A percentile compares a stretch with the other conserved stretches of the same genome.
These are phyloP conservation scores for Macrobrachium nipponense DNA, from an alignment of 1,140 invertebrate species.

Conservation along the genomic window DNA sequence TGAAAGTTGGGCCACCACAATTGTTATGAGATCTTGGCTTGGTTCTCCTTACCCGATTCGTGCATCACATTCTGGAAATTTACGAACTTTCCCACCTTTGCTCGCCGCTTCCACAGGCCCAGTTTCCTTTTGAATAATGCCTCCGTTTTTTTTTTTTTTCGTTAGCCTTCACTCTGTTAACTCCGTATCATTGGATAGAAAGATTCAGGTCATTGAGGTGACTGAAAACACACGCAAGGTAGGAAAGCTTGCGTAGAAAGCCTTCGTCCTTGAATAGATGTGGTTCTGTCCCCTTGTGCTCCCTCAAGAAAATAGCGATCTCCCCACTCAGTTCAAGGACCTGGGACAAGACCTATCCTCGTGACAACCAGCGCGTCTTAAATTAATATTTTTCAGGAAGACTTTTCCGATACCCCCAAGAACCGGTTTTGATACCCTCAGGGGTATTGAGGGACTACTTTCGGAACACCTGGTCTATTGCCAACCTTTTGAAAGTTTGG, in stretches of 20 bases:
- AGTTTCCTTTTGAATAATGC: constrained; percentile 29
- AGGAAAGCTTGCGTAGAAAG: neutral
- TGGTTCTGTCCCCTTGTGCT: neutral
- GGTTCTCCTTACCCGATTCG: constrained; percentile 18
- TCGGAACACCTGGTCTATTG: too few species aligned
- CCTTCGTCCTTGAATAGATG: neutral
- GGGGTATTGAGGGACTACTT: too few species aligned
- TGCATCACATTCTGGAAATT: constrained; percentile 4
- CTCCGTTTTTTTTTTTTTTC: neutral
- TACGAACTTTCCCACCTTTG: constrained; percentile 25
- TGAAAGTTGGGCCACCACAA: neutral
- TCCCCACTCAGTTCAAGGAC: constrained; percentile 1
- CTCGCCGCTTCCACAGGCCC: constrained; percentile 4
- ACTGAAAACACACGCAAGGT: neutral
- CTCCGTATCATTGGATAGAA: neutral
- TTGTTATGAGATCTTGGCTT: neutral
- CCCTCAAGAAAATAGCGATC: neutral
- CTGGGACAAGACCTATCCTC: neutral
- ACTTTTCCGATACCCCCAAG: too few species aligned
- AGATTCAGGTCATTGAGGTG: constrained; percentile 24
- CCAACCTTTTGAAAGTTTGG: too few species aligned
- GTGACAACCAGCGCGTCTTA: neutral
- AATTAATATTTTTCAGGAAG: too few species aligned
- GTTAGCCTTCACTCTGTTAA: constrained; percentile 10
- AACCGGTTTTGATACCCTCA: too few species aligned